phyloP scores from a whole-genome alignment of 1,140 invertebrate species.

The Euschistus heros region DNA sequence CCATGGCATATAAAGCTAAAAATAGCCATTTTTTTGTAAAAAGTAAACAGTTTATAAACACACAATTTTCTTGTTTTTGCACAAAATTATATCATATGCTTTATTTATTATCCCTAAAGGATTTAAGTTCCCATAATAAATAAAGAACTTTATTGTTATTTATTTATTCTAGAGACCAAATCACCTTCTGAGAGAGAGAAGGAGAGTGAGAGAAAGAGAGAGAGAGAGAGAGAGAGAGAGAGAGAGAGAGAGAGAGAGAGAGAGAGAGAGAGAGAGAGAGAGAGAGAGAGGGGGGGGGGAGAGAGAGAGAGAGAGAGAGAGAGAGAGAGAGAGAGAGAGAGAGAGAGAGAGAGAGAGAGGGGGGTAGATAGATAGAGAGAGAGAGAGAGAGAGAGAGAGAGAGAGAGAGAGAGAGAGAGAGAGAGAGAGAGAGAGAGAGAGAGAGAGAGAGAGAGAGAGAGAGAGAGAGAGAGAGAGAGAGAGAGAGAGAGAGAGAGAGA shows the following conservation, averaged over 20 bases:
- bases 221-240: neutral
- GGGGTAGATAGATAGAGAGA: neutral
- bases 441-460: neutral
- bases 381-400: neutral
- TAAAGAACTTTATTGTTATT: no score
- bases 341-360: neutral
- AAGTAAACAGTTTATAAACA: neutral
- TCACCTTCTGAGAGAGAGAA: neutral
- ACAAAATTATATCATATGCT: no score
- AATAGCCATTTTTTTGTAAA: neutral
- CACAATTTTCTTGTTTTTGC: no score
- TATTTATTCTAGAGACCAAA: neutral
- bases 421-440: neutral
- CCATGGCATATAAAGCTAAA: neutral
- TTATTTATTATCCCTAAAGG: no score
- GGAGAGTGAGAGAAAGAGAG: neutral
- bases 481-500: slow-evolving; percentile 28
- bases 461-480: slow-evolving; percentile 24
- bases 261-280: neutral
- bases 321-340: neutral
- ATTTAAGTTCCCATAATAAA: no score
- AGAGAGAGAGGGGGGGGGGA: neutral
- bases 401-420: neutral
- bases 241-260: neutral
- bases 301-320: neutral